Conservation (phyloP, 2,797 vertebrate species). For the Muscicapa striata region DNA sequence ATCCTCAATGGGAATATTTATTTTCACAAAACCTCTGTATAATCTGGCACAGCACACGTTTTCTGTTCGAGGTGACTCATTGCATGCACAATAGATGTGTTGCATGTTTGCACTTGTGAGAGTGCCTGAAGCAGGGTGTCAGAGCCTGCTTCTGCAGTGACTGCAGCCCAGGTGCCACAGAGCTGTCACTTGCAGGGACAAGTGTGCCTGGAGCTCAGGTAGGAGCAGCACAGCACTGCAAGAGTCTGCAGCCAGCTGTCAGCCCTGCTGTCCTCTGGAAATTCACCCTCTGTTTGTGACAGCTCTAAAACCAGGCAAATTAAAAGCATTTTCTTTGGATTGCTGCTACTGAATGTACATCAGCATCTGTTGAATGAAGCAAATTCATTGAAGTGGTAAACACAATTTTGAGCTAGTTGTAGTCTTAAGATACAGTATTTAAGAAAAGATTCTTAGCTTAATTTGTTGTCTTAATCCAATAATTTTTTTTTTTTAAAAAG, state of each 20-base stretch:
- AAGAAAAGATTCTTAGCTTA: not conserved
- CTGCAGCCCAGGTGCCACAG: not conserved
- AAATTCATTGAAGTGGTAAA: not conserved
- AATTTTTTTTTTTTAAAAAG: not conserved
- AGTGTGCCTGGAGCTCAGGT: not conserved
- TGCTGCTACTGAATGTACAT: not conserved
- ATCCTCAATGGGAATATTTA: slow-evolving; percentile 70
- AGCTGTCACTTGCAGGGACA: not conserved
- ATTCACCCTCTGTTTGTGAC: not conserved
- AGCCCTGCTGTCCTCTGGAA: not conserved
- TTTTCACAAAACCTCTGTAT: slow-evolving; percentile 64
- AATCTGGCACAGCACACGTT: slow-evolving; percentile 28
- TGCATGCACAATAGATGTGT: slow-evolving; percentile 28
- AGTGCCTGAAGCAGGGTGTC: not conserved
- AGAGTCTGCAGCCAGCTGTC: not conserved
- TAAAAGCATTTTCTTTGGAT: not conserved
- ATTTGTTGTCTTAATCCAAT: not conserved
- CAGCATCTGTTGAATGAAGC: not conserved
- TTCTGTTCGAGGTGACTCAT: slow-evolving; percentile 58
- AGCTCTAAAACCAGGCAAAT: not conserved
- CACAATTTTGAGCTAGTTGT: not conserved
- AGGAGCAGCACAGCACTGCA: accelerated
- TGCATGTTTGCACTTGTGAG: slow-evolving; percentile 33
- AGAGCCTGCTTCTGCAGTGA: not conserved
- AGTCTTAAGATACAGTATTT: not conserved